Evolutionary conservation across 2,797 vertebrate species (phyloP).

Genomic region (Enteromius radiatus): DNA sequence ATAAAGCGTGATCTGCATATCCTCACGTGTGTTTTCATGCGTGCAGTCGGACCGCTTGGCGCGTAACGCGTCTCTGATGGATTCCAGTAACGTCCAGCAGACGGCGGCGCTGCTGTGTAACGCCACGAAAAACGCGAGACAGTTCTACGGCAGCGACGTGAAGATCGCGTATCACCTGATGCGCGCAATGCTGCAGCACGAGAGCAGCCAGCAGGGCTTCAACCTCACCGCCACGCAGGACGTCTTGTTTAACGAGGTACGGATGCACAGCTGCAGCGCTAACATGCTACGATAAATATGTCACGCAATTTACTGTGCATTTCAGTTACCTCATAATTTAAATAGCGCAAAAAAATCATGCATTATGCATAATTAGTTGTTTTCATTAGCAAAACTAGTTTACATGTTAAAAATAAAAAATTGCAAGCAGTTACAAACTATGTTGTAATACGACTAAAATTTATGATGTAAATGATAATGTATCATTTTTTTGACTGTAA

Average conservation of each 20-base stretch:
- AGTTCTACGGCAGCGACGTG: slow-evolving; percentile 90
- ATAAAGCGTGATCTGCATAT: slow-evolving; percentile 40
- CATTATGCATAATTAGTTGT: neutral
- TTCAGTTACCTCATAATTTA: neutral
- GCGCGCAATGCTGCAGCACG: slow-evolving; percentile 83
- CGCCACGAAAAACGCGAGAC: slow-evolving; percentile 77
- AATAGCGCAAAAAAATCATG: neutral
- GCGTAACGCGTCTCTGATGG: slow-evolving; percentile 81
- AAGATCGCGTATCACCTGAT: slow-evolving; percentile 87
- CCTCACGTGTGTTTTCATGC: neutral
- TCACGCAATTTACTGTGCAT: neutral
- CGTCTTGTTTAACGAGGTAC: slow-evolving; percentile 93
- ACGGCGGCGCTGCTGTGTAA: slow-evolving; percentile 84
- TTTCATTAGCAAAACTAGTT: neutral
- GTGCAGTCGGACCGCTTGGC: slow-evolving; percentile 82
- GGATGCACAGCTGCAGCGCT: neutral
- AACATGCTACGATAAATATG: neutral
- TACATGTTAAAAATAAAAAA: neutral
- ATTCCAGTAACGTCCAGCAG: slow-evolving; percentile 79
- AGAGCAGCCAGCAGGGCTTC: slow-evolving; percentile 90
- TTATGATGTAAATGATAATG: no score
- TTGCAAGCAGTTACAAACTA: neutral
- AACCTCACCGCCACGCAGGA: slow-evolving; percentile 92
- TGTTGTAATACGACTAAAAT: no score
- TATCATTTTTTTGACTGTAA: neutral